These are phyloP conservation scores for Trichogramma pretiosum DNA, from an alignment of 1,140 invertebrate genomes.

Conservation along the genomic window DNA sequence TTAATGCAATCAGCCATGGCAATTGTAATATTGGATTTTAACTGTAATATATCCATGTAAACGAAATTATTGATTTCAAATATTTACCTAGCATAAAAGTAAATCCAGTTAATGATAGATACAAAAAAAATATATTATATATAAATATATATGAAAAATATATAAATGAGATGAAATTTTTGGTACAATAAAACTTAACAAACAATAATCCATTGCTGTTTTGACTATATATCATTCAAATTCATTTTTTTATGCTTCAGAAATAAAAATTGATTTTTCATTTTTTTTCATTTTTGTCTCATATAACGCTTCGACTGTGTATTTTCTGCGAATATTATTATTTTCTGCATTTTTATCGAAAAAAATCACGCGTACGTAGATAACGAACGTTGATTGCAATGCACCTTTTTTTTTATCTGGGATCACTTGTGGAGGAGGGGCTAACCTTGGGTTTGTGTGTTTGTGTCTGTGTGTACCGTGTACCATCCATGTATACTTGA, in stretches of 20 bases:
- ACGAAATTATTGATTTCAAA: conserved; percentile 13
- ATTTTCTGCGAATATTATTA: background rate
- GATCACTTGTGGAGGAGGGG: no score
- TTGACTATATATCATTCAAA: background rate
- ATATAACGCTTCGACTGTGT: background rate
- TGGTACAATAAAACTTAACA: conserved; percentile 23
- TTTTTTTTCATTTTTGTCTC: background rate
- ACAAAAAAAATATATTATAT: conserved; percentile 18
- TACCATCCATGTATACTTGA: background rate
- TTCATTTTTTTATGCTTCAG: background rate
- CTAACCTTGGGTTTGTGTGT: no score
- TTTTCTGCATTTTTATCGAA: background rate
- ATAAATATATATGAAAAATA: conserved; percentile 8
- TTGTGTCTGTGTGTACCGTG: background rate
- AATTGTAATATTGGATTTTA: no score
- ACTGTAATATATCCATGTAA: no score
- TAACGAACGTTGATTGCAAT: no score
- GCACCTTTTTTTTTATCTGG: no score
- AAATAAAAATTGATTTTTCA: background rate
- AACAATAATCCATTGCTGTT: no score
- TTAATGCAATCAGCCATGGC: conserved; percentile 4
- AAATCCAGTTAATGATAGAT: conserved; percentile 17
- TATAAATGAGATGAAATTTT: conserved; percentile 19
- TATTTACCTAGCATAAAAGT: conserved; percentile 19
- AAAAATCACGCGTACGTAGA: no score